Evolutionary conservation across 2,797 vertebrate genomes (phyloP).

Genomic region (Lacerta bilineata): DNA sequence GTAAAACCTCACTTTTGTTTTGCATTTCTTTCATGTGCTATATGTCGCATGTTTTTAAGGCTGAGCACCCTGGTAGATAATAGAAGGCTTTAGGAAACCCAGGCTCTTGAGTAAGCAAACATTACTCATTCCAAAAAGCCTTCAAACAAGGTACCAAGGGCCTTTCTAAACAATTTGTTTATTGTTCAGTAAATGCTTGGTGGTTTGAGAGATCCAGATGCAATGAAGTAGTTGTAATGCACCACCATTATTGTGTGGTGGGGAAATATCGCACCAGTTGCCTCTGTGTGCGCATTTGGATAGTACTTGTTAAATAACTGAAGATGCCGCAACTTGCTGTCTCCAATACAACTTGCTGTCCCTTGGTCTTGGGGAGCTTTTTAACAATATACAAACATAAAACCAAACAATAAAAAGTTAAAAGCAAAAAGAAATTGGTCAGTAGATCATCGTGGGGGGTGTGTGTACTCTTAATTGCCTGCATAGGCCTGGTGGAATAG

Average conservation of each 20-base stretch:
- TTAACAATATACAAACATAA: too few species aligned
- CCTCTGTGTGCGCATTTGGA: too few species aligned
- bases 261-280: background rate
- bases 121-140: constrained; percentile 40
- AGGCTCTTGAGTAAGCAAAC: constrained; percentile 31
- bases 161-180: constrained; percentile 31
- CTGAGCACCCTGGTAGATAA: constrained; percentile 35
- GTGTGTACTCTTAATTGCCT: too few species aligned
- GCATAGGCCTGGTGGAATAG: too few species aligned
- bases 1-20: constrained; percentile 28
- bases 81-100: constrained; percentile 30
- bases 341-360: too few species aligned
- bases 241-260: constrained; percentile 8
- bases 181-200: constrained; percentile 20
- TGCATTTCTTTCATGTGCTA: constrained; percentile 14
- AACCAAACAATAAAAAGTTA: too few species aligned
- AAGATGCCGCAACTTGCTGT: too few species aligned
- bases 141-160: constrained; percentile 3
- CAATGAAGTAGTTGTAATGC: background rate
- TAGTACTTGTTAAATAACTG: background rate
- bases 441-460: too few species aligned
- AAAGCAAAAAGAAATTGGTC: too few species aligned
- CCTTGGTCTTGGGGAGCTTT: too few species aligned
- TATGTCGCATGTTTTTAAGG: background rate
- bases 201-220: constrained; percentile 30